phyloP scores from a whole-genome alignment of 2,797 vertebrate species.

The Cyprinella venusta region DNA sequence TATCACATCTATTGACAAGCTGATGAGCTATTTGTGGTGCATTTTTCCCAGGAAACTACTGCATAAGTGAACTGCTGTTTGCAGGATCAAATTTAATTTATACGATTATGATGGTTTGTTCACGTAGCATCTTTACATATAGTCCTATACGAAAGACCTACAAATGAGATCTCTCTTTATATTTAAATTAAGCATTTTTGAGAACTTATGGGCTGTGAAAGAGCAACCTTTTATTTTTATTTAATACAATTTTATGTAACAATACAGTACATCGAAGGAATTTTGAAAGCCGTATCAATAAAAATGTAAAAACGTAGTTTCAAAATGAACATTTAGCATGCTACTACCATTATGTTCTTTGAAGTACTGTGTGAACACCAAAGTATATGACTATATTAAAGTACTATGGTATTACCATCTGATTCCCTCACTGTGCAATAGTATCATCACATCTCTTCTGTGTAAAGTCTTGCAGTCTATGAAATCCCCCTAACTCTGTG shows the following conservation, averaged over 20 bases:
- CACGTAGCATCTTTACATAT: neutral
- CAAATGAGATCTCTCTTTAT: neutral
- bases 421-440: slow-evolving; percentile 1
- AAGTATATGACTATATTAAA: neutral
- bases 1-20: slow-evolving; percentile 15
- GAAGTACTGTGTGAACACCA: neutral
- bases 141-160: neutral
- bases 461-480: slow-evolving; percentile 7
- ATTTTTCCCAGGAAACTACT: slow-evolving; percentile 12
- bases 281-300: neutral
- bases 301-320: neutral
- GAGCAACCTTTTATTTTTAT: neutral
- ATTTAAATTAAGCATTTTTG: neutral
- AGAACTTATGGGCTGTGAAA: neutral
- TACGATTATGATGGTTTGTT: neutral
- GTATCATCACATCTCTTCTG: slow-evolving; percentile 6
- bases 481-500: slow-evolving; percentile 23
- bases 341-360: neutral
- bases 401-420: slow-evolving; percentile 1
- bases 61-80: neutral
- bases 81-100: slow-evolving; percentile 15
- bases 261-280: neutral
- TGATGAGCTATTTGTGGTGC: slow-evolving; percentile 6
- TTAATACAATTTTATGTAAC: neutral
- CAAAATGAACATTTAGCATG: neutral